These are phyloP conservation scores for Peromyscus polionotus DNA, from an alignment of 2,113 vertebrate genomes.

Conservation along the genomic window DNA sequence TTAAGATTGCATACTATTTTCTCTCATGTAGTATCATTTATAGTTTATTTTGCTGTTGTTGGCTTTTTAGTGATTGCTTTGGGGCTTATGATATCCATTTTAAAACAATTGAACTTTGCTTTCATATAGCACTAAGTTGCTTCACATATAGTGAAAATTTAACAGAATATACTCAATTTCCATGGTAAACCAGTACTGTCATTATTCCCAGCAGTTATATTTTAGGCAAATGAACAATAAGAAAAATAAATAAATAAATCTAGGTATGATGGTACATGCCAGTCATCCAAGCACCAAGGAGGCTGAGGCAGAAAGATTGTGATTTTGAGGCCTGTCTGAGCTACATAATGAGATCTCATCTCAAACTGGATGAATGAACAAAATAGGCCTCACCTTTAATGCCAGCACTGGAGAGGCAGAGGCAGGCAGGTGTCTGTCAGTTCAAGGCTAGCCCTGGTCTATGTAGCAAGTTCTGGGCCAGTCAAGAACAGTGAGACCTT, in stretches of 20 bases:
- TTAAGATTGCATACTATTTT: not conserved
- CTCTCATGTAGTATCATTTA: not conserved
- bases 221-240: not conserved
- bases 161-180: not conserved
- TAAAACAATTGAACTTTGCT: not conserved
- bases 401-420: not conserved
- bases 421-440: not conserved
- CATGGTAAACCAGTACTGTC: not conserved
- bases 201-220: not conserved
- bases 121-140: not conserved
- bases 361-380: not conserved
- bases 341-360: not conserved
- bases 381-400: not conserved
- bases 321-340: not conserved
- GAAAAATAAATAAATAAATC: not conserved
- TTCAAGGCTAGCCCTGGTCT: not conserved
- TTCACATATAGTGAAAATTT: not conserved
- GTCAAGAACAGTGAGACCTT: not conserved
- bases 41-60: not conserved
- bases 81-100: not conserved
- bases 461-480: not conserved
- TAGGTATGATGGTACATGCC: not conserved
- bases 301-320: not conserved
- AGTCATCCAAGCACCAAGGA: not conserved
- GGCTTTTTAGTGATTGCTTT: not conserved